Percentiles rank a stretch among this genome's conserved stretches.
These are phyloP conservation scores for Sylvia borin DNA, from an alignment of 2,797 vertebrate species.

Conservation along the genomic window DNA sequence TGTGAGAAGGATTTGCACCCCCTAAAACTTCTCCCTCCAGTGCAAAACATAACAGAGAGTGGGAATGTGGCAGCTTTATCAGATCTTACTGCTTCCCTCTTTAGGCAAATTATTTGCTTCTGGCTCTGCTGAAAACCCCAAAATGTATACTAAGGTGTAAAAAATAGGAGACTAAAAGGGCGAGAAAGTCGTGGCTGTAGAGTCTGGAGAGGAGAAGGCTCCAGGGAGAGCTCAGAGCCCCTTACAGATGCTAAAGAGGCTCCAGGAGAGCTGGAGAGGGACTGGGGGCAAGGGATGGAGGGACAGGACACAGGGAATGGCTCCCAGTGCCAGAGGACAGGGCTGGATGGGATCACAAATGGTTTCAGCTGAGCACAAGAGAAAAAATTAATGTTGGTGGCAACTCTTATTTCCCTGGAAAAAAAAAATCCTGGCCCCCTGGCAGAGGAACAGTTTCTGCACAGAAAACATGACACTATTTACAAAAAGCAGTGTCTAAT, in stretches of 20 bases:
- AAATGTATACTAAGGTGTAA: background rate
- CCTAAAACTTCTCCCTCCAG: slow-evolving; percentile 27
- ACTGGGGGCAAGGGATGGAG: background rate
- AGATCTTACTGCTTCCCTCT: background rate
- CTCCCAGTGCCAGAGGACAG: background rate
- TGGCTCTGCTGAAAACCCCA: background rate
- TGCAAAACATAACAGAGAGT: background rate
- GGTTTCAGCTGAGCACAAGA: background rate
- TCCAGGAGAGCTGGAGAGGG: background rate
- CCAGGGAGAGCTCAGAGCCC: background rate
- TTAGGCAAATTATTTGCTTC: background rate
- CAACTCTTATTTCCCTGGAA: slow-evolving; percentile 35
- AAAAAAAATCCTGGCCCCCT: slow-evolving; percentile 13
- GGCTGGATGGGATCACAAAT: background rate
- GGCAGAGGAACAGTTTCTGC: slow-evolving; percentile 41
- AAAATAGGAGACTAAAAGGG: fast-evolving
- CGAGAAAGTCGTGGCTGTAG: background rate
- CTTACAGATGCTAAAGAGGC: fast-evolving
- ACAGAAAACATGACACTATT: slow-evolving; percentile 59
- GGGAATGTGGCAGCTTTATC: background rate
- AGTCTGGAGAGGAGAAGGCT: background rate
- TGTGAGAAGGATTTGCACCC: slow-evolving; percentile 41
- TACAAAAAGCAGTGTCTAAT: slow-evolving; percentile 40
- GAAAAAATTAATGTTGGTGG: background rate
- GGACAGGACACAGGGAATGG: background rate